Base-by-base conservation (phyloP, 2,113 vertebrate species). In the Bettongia penicillata region DNA sequence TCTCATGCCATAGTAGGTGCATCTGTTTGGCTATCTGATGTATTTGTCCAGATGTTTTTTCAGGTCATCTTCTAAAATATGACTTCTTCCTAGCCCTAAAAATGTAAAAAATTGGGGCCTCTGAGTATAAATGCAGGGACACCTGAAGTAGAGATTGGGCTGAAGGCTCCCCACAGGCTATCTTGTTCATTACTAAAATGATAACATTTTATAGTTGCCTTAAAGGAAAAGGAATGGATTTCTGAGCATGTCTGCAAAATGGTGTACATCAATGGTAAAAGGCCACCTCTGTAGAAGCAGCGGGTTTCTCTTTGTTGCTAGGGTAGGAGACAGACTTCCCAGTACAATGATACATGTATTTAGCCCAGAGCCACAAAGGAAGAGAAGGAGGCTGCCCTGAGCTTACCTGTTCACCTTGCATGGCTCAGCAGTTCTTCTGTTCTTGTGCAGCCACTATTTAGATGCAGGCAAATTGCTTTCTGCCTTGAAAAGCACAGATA, bases 251-350 rank as follows among this genome's bases (percentile, higher is more conserved):
- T 26, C 43, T 53, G 24, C 7, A 49, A 14, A 51, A 43, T 26
- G 26, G 3, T 8, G 92, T 2, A 77, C 5, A 8, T 23, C 14
- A 0, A 3, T 5, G n/a, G 48, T 8, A 48, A n/a, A 89, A 0
- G 12, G 8, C 53, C 22, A 2, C 53, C 2, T 0, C n/a, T 14
- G 28, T 23, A 1, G 6, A 47, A 0, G 0, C 47, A 51, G 1
- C 43, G 51, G 31, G 10, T 91, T 57, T 93, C 12, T 52, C 37
- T 57, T 37, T 1, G 12, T 94, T 51, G 1, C 51, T 68, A 43
- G n/a, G 43, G 16, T 57, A 3, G 22, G 0, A 57, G 93, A 89
- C 94, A 28, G 77, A 53, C 6, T 95, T 89, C 91, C 84, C 55
- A 53, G 91, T 84, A 23, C 5, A 0, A 49, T 57, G 12, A 26